Evolutionary conservation across 2,888 invertebrate species (phyloP), one percentile per base, ranked within the genome.

Genomic region (Drosophila flavopinicola): DNA sequence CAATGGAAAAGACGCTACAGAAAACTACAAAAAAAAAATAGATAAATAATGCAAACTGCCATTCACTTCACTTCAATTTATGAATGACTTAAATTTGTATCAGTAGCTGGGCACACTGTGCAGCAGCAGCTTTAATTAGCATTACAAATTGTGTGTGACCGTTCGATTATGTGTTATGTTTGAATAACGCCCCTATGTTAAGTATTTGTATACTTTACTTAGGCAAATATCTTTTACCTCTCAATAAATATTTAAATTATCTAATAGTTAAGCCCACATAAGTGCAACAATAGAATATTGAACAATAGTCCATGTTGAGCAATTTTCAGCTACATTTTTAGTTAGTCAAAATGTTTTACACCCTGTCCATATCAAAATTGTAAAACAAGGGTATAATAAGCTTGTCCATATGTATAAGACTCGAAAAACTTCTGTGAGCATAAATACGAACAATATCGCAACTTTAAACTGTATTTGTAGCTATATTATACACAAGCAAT

Each of bases 61-160:
- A 47, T 45, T 70, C 54, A 67, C 30, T 61, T 15, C 49, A 78
- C 24, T 56, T 41, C 29, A 61, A 64, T 47, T 57, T 29, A 45
- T 54, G 37, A 44, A 63, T 45, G 9, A 61, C 27, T 29, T 20
- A 49, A 49, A 9, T n/a, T n/a, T n/a, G n/a, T 23, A 20, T 7
- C 3, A n/a, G 2, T 9, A 44, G 17, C 25, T 45, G 37, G 39
- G 13, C 32, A 6, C 57, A 57, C 27, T 57, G 41, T 57, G 33
- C 59, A 2, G n/a, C 10, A 20, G n/a, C 13, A n/a, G 27, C 15
- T 10, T 24, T 44, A 37, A 44, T 44, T 30, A 13, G 59, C 60
- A 59, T 44, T 20, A 17, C 58, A 59, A 58, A 58, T 58, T 29
- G 33, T 1, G 33, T 1, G 24, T 9, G 17, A 29, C 7, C 17